Base-by-base conservation (phyloP, 2,888 invertebrate genomes). In the Chrysomela aeneicollis region DNA sequence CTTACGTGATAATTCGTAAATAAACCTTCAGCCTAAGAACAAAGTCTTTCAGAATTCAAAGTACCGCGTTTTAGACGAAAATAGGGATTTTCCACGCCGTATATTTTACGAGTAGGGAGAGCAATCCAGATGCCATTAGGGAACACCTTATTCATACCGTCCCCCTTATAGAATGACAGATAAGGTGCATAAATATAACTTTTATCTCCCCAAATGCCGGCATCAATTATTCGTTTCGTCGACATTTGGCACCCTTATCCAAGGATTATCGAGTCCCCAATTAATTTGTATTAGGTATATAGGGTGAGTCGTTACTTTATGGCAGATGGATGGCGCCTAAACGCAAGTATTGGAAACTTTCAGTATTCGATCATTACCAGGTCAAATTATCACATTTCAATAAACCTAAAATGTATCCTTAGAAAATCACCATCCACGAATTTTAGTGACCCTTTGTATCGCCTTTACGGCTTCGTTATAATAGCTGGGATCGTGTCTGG, bases 51-150 rank as follows among this genome's bases (percentile, higher is more conserved):
- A n/a, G n/a, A n/a, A n/a, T n/a, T n/a, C n/a, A n/a, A n/a, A n/a
- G n/a, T n/a, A n/a, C n/a, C n/a, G n/a, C n/a, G n/a, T n/a, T n/a
- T n/a, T n/a, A n/a, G n/a, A n/a, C n/a, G n/a, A n/a, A n/a, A n/a
- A n/a, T n/a, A n/a, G n/a, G n/a, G n/a, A n/a, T n/a, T n/a, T n/a
- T n/a, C n/a, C n/a, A n/a, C n/a, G n/a, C n/a, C n/a, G n/a, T n/a
- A n/a, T n/a, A n/a, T 26, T 26, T 26, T 26, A 5, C 26, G 26
- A 5, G 26, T 3, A 26, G 26, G 4, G n/a, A n/a, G n/a, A 26
- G 26, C 26, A 73, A 72, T 71, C 67, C 77, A 76, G 76, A 76
- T 76, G 77, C 71, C 73, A 76, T 71, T 71, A 64, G 19, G 19
- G 42, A 18, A 42, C 17, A 26, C 26, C 17, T 46, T 57, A 12